phyloP scores from a whole-genome alignment of 2,797 vertebrate species.

The Liasis olivaceus region DNA sequence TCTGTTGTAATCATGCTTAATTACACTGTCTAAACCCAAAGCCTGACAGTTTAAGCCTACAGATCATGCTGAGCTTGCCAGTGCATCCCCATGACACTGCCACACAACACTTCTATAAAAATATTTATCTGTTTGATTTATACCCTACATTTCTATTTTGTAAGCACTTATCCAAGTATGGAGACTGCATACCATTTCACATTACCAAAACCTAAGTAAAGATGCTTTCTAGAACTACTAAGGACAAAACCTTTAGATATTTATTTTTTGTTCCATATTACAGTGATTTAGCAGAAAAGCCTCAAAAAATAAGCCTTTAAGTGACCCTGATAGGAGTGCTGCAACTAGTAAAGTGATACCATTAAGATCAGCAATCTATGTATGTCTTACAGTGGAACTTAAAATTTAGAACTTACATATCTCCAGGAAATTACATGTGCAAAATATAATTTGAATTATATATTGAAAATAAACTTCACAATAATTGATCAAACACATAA shows the following conservation, averaged over 20 bases:
- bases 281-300: not conserved
- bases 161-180: not conserved
- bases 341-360: not conserved
- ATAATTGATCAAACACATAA: not conserved
- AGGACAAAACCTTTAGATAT: not conserved
- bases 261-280: not conserved
- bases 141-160: not conserved
- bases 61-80: not conserved
- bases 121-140: not conserved
- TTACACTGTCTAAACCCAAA: not conserved
- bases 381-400: not conserved
- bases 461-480: not conserved
- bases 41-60: not conserved
- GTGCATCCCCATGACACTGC: not conserved
- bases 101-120: not conserved
- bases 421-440: not conserved
- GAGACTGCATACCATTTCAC: not conserved
- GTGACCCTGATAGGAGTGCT: not conserved
- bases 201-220: not conserved
- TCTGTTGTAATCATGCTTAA: not conserved
- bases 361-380: not conserved
- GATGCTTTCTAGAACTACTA: not conserved
- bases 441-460: not conserved
- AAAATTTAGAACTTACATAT: not conserved
- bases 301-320: not conserved